Conservation (phyloP, 2,888 invertebrate genomes). For the Pterobdella sp. region DNA sequence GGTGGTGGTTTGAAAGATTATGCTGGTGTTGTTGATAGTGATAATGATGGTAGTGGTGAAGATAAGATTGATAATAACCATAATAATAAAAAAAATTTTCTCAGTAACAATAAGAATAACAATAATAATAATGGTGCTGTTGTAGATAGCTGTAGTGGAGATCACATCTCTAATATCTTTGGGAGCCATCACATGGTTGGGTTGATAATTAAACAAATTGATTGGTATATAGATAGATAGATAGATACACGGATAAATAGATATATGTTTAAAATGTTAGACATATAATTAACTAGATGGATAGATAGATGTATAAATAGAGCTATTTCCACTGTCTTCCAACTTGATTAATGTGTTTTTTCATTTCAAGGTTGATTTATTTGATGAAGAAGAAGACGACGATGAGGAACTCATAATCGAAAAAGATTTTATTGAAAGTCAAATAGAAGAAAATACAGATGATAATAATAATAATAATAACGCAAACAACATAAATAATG, state of each 20-base stretch:
- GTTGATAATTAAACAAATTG: not conserved
- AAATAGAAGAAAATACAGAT: not conserved
- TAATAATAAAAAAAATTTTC: not conserved
- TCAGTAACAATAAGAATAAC: not conserved
- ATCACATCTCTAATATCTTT: not conserved
- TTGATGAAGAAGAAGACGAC: too few relatives aligned
- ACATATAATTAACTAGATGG: too few relatives aligned
- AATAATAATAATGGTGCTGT: not conserved
- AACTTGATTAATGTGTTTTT: not conserved
- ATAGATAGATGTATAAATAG: too few relatives aligned
- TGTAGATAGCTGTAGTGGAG: not conserved
- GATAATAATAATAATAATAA: conserved; percentile 15
- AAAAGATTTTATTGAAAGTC: not conserved
- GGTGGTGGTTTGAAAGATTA: conserved; percentile 37
- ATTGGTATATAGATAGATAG: too few relatives aligned
- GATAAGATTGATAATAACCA: conserved; percentile 13
- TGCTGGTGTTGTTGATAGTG: conserved; percentile 40
- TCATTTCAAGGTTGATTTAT: not conserved
- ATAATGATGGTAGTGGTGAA: conserved; percentile 36
- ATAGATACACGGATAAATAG: too few relatives aligned
- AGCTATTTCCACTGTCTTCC: not conserved
- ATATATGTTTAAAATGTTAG: too few relatives aligned
- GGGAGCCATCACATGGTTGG: not conserved
- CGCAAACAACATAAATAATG: not conserved
- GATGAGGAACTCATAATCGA: too few relatives aligned